Evolutionary conservation across 2,888 invertebrate species (phyloP).

Genomic region (Proisotoma minuta): DNA sequence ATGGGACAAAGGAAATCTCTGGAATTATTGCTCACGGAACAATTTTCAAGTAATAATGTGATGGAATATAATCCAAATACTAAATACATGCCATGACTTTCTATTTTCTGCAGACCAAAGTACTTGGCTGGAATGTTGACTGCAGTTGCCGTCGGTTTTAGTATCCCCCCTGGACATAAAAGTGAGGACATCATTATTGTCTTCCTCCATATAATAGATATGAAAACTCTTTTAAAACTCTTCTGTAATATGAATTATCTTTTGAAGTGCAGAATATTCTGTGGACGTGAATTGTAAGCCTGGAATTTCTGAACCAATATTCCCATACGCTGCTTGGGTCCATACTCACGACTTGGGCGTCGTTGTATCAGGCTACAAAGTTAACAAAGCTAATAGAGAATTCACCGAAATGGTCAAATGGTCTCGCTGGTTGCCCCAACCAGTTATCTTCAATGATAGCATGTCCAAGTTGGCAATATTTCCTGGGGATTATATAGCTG

Average conservation of each 20-base stretch:
- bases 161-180: constrained; percentile 8
- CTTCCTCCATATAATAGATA: neutral
- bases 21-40: neutral
- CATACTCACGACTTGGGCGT: constrained; percentile 18
- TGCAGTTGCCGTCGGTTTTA: constrained; percentile 15
- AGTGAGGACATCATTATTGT: constrained; percentile 9
- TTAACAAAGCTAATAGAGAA: constrained; percentile 2
- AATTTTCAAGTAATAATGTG: neutral
- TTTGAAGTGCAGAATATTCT: constrained; percentile 7
- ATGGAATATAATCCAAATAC: neutral
- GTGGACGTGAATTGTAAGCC: constrained; percentile 15
- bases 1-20: neutral
- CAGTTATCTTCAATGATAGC: neutral
- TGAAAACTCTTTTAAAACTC: neutral
- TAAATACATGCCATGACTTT: neutral
- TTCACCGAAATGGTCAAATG: constrained; percentile 8
- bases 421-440: constrained; percentile 16
- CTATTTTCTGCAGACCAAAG: constrained; percentile 7
- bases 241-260: neutral
- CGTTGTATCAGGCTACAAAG: constrained; percentile 14
- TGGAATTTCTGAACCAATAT: neutral
- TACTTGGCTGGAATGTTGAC: constrained; percentile 12
- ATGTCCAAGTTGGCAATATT: neutral
- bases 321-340: constrained; percentile 17
- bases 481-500: constrained; percentile 18